These are phyloP conservation scores for Zaprionus ghesquierei DNA, from an alignment of 1,140 invertebrate species.

Conservation along the genomic window DNA sequence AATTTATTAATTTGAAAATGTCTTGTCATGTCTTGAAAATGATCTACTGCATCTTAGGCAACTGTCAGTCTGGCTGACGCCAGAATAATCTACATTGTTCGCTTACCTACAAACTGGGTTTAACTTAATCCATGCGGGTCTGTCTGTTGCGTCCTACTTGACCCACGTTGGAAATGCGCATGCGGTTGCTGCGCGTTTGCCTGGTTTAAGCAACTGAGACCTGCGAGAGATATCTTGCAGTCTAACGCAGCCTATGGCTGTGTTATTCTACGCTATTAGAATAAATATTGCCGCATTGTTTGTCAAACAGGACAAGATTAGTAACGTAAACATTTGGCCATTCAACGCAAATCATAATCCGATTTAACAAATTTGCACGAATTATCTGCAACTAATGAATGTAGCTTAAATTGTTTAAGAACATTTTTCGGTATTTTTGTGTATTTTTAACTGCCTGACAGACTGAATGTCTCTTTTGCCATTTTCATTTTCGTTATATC, in stretches of 20 bases:
- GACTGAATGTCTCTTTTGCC: not conserved
- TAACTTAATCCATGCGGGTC: slow-evolving; percentile 51
- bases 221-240: slow-evolving; percentile 35
- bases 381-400: slow-evolving; percentile 72
- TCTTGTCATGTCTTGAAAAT: not conserved
- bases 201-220: not conserved
- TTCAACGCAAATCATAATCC: slow-evolving; percentile 78
- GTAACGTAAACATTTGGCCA: slow-evolving; percentile 77
- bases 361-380: slow-evolving; percentile 78
- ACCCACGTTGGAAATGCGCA: slow-evolving; percentile 39
- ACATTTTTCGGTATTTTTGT: not conserved
- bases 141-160: slow-evolving; percentile 38
- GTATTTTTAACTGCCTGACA: no score
- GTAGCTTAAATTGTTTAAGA: slow-evolving; percentile 43
- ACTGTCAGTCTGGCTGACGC: slow-evolving; percentile 66
- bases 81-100: slow-evolving; percentile 47
- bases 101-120: slow-evolving; percentile 61
- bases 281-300: slow-evolving; percentile 82
- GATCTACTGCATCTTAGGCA: not conserved
- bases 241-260: slow-evolving; percentile 38
- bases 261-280: slow-evolving; percentile 77
- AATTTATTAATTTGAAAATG: not conserved
- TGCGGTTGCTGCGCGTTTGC: slow-evolving; percentile 44
- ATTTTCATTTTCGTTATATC: not conserved
- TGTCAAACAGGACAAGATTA: slow-evolving; percentile 82